A percentile compares a stretch with the other conserved stretches of the same genome.
phyloP scores from a whole-genome alignment of 1,140 invertebrate species.

The Spodoptera frugiperda region DNA sequence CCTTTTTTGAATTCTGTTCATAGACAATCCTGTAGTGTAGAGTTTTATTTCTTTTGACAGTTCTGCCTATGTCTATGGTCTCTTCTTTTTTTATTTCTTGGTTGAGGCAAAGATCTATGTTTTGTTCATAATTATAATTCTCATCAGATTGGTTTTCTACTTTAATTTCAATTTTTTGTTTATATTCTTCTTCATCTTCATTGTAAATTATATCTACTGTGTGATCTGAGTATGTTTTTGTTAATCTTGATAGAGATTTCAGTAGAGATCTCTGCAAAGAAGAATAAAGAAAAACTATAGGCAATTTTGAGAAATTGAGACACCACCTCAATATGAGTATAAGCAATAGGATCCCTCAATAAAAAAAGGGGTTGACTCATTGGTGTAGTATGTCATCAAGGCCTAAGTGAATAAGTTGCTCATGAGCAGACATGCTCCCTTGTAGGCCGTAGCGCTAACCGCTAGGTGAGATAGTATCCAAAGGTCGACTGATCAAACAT shows the following conservation, averaged over 20 bases:
- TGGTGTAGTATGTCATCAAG: too few relatives aligned
- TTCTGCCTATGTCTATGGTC: neutral
- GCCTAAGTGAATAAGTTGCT: too few relatives aligned
- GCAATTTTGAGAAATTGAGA: too few relatives aligned
- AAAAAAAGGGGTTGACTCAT: too few relatives aligned
- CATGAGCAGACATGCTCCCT: too few relatives aligned
- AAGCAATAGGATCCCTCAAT: too few relatives aligned
- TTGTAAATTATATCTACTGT: slow-evolving; percentile 9
- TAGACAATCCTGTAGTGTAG: slow-evolving; percentile 20
- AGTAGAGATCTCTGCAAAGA: slow-evolving; percentile 10
- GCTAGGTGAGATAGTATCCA: too few relatives aligned
- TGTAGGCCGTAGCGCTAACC: too few relatives aligned
- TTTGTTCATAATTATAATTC: neutral
- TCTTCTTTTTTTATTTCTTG: slow-evolving; percentile 38
- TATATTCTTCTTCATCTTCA: neutral
- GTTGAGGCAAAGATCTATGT: neutral
- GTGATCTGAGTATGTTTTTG: neutral
- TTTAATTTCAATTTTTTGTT: slow-evolving; percentile 20
- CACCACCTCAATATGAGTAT: too few relatives aligned
- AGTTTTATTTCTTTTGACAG: neutral
- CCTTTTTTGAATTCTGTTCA: slow-evolving; percentile 13
- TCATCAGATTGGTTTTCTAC: neutral
- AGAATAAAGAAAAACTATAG: neutral
- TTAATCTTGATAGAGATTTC: slow-evolving; percentile 8
- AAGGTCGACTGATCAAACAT: too few relatives aligned